Evolutionary conservation across 2,888 invertebrate species (phyloP).

Genomic region (Gortyna flavago): DNA sequence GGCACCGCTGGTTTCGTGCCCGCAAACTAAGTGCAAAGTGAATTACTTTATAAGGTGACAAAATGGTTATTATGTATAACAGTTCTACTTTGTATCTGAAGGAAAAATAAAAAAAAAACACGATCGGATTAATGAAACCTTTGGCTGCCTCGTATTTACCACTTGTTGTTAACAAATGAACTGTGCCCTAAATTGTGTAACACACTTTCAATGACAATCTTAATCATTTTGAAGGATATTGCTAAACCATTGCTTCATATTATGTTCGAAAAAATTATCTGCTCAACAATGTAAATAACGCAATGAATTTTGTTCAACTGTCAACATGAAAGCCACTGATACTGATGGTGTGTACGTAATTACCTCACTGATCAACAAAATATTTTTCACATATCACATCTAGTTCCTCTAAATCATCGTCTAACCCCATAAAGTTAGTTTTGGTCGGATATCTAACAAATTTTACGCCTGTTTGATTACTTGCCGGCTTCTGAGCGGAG

Average conservation of each 20-base stretch:
- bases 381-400: slow-evolving; percentile 57
- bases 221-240: neutral
- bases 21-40: neutral
- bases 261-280: no score
- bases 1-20: neutral
- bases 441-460: slow-evolving; percentile 81
- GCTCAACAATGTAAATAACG: no score
- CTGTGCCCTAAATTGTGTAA: neutral
- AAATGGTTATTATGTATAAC: neutral
- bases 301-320: neutral
- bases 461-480: slow-evolving; percentile 85
- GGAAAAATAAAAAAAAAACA: neutral
- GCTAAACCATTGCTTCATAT: neutral
- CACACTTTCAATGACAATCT: no score
- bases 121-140: neutral
- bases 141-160: no score
- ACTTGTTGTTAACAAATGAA: neutral
- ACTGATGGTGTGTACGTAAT: neutral
- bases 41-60: neutral
- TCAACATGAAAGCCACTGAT: neutral
- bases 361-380: neutral
- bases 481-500: slow-evolving; percentile 61
- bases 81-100: neutral
- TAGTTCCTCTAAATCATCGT: slow-evolving; percentile 62
- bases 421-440: slow-evolving; percentile 79